Evolutionary conservation across 2,113 vertebrate genomes (phyloP).

Genomic region (Jacana jacana): DNA sequence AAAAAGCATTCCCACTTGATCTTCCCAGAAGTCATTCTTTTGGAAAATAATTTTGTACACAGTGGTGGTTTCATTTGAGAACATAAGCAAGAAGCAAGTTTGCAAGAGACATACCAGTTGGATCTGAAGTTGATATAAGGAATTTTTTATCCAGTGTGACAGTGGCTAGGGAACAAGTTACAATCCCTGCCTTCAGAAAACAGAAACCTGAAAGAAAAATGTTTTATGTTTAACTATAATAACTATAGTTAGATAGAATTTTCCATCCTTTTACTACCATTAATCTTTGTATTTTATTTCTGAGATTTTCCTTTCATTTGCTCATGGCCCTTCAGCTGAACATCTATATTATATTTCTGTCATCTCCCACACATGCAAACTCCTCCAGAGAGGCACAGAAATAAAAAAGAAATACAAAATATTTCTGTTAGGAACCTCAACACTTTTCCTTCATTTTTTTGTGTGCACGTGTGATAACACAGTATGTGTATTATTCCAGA

Average conservation of each 20-base stretch:
- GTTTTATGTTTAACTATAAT: background rate
- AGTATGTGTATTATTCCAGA: background rate
- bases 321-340: background rate
- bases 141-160: background rate
- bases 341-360: constrained; percentile 1
- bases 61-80: background rate
- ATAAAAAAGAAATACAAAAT: background rate
- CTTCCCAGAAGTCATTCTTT: background rate
- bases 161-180: constrained; percentile 13
- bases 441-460: background rate
- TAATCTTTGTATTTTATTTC: constrained; percentile 37
- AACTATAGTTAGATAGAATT: background rate
- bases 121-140: background rate
- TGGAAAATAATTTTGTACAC: background rate
- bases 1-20: background rate
- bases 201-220: constrained; percentile 35
- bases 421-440: background rate
- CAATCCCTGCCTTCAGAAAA: constrained; percentile 3
- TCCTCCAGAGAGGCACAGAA: background rate
- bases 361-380: background rate
- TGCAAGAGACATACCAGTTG: background rate
- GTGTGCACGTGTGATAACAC: background rate
- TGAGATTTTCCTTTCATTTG: background rate
- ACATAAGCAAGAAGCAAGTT: background rate
- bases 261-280: background rate